These are phyloP conservation scores for Achroia grisella DNA, from an alignment of 1,140 invertebrate genomes.

Conservation along the genomic window DNA sequence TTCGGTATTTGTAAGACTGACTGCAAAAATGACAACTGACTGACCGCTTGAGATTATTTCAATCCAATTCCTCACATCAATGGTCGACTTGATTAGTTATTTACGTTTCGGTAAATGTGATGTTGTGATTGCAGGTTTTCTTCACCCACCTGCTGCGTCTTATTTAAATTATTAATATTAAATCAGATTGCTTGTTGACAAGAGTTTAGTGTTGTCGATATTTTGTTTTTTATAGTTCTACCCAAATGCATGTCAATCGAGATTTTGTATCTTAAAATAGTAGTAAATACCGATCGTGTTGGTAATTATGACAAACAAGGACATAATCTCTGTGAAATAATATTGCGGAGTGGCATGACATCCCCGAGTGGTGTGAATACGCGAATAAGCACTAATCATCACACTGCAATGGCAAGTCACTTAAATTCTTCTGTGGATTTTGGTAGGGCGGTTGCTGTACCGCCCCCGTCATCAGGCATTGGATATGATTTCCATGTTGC, in stretches of 20 bases:
- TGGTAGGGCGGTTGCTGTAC: conserved; percentile 33
- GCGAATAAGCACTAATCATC: conserved; percentile 28
- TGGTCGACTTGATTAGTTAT: too few relatives aligned
- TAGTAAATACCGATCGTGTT: neutral
- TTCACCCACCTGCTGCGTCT: too few relatives aligned
- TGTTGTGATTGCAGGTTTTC: too few relatives aligned
- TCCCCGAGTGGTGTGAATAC: conserved; percentile 35
- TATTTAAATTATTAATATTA: too few relatives aligned
- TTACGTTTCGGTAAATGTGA: too few relatives aligned
- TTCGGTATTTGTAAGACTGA: too few relatives aligned
- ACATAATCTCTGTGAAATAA: conserved; percentile 25
- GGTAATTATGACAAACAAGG: conserved; percentile 22
- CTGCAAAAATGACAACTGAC: too few relatives aligned
- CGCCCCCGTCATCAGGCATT: conserved; percentile 14
- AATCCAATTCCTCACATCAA: too few relatives aligned
- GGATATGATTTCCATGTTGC: conserved; percentile 30
- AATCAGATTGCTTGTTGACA: too few relatives aligned
- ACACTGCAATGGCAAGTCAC: conserved; percentile 29
- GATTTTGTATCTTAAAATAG: too few relatives aligned
- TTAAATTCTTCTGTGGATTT: conserved; percentile 36
- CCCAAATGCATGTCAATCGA: neutral
- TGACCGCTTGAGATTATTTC: too few relatives aligned
- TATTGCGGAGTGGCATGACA: conserved; percentile 22
- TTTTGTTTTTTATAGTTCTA: neutral
- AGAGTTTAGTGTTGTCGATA: too few relatives aligned